These are phyloP conservation scores for Eupithecia centaureata DNA, from an alignment of 2,888 invertebrate species.

Conservation along the genomic window DNA sequence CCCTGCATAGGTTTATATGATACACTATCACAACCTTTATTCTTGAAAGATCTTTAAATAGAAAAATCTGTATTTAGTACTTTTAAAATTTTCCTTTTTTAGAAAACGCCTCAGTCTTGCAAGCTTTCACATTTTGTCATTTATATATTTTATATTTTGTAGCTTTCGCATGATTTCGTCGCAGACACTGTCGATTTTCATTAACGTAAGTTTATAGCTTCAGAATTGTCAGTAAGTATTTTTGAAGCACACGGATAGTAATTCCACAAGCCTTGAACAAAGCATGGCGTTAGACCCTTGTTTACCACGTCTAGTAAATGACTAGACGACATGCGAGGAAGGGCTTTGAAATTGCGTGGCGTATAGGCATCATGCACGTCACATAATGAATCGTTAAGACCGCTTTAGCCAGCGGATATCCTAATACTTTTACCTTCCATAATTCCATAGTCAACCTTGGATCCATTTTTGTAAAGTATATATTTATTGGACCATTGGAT, in stretches of 20 bases:
- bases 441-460: background rate
- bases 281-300: slow-evolving; percentile 44
- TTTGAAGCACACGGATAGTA: background rate
- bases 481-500: no score
- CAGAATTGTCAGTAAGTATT: background rate
- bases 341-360: slow-evolving; percentile 51
- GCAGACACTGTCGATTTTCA: no score
- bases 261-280: background rate
- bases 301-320: slow-evolving; percentile 60
- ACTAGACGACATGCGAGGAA: slow-evolving; percentile 66
- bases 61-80: no score
- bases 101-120: no score
- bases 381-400: slow-evolving; percentile 55
- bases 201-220: background rate
- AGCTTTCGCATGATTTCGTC: no score
- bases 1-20: no score
- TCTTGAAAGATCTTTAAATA: no score
- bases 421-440: slow-evolving; percentile 50
- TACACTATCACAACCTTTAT: no score
- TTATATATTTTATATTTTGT: no score
- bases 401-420: slow-evolving; percentile 66
- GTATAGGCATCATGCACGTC: slow-evolving; percentile 43
- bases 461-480: background rate
- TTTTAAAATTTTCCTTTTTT: no score
- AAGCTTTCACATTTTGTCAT: slow-evolving; percentile 1